Evolutionary conservation across 2,888 invertebrate species (phyloP), one percentile per base, ranked within the genome.

Genomic region (Parthenolecanium corni): DNA sequence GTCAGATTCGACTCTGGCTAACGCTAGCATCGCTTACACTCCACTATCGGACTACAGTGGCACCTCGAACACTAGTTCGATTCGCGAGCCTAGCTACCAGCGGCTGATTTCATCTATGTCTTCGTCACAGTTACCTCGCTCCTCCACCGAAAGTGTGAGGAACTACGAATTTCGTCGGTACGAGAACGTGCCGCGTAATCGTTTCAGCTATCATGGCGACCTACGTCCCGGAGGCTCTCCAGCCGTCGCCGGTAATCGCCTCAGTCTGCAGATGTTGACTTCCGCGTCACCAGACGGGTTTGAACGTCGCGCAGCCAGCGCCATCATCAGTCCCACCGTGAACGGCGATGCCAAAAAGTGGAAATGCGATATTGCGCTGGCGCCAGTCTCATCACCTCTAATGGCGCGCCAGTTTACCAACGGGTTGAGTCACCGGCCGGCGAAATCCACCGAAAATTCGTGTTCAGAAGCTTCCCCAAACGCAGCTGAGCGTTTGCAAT

Each of bases 111-210:
- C 64, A 18, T 56, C 52, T 2, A 40, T 46, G 46, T 62, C 64
- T 11, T 52, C 65, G 20, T 52, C 64, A 16, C 38, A 64, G 24
- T 40, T 64, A 1, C 62, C 64, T 1, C 49, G 61, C 11, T 42
- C 53, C 9, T 53, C 54, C 21, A 53, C 25, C 36, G 63, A 63
- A 18, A 53, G 53, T 25, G 20, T 53, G 46, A 63, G 52, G 46
- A 52, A 38, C 25, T 42, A 25, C 52, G 54, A 53, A 11, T 12
- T 18, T 11, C 64, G 62, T 36, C 64, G 62, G 16, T 64, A 64
- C 52, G 47, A 73, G 73, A 46, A 67, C 64, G 16, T 68, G 62
- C 66, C 53, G 70, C 72, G 53, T 73, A 75, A 44, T 71, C 73
- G 36, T 74, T 73, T 25, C 68, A 67, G 66, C 62, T 68, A 66